Percentiles rank a stretch among this genome's conserved stretches.
phyloP scores from a whole-genome alignment of 2,888 invertebrate genomes.

The Penaeus monodon region DNA sequence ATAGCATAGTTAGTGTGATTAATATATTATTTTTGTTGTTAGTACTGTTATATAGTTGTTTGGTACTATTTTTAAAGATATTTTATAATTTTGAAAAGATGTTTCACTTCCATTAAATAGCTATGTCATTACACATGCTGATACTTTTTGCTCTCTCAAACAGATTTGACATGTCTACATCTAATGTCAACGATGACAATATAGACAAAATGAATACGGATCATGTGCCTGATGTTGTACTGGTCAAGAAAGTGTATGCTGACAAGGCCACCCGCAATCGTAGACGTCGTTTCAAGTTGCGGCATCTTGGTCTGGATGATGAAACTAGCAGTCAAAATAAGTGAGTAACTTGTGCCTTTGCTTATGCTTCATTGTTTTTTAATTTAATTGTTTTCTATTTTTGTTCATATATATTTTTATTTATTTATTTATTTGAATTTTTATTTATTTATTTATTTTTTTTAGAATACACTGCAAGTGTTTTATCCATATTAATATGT shows the following conservation, averaged over 20 bases:
- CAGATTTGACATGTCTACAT: constrained; percentile 89
- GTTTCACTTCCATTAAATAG: not conserved
- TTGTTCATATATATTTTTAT: too few species aligned
- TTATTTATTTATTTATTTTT: too few species aligned
- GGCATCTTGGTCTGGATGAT: constrained; percentile 79
- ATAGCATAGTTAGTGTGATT: too few species aligned
- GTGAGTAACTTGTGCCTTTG: constrained; percentile 10
- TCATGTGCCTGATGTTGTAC: constrained; percentile 86
- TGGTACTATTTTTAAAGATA: too few species aligned
- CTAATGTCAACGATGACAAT: constrained; percentile 90
- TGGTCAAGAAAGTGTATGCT: constrained; percentile 93
- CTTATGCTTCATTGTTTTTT: too few species aligned
- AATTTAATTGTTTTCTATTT: too few species aligned
- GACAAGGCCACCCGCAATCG: constrained; percentile 79
- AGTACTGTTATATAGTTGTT: too few species aligned
- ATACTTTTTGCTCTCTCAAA: constrained; percentile 61
- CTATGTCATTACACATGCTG: constrained; percentile 27
- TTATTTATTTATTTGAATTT: too few species aligned
- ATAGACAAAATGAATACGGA: constrained; percentile 83
- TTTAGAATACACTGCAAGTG: too few species aligned
- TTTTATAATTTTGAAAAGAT: too few species aligned
- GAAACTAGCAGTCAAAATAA: constrained; percentile 63
- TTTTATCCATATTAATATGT: too few species aligned
- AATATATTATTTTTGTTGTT: too few species aligned
- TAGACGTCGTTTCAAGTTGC: constrained; percentile 89